A percentile compares a stretch with the other conserved stretches of the same genome.
Conservation (phyloP, 2,113 vertebrate genomes). For the Stictonetta naevosa region DNA sequence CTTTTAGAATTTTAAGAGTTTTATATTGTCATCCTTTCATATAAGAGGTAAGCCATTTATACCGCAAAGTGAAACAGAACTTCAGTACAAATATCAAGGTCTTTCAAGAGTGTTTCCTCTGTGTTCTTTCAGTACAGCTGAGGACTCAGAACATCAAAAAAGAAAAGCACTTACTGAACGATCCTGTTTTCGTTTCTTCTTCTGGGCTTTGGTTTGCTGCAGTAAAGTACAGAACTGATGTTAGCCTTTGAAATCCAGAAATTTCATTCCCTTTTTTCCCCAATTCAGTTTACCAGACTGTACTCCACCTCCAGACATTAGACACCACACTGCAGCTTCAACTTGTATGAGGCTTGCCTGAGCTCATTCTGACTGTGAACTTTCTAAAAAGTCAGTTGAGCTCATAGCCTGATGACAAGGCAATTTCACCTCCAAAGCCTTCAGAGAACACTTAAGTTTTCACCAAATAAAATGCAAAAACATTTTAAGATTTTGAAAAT, state of each 20-base stretch:
- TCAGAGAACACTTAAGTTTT: background rate
- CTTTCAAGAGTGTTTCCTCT: background rate
- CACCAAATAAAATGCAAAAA: background rate
- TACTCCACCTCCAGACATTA: background rate
- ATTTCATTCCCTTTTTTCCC: background rate
- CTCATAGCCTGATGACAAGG: background rate
- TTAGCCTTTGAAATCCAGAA: conserved; percentile 1
- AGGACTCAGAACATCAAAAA: background rate
- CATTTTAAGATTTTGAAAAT: background rate
- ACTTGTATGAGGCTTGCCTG: background rate
- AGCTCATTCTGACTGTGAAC: background rate
- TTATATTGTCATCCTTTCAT: background rate
- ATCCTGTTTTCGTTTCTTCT: conserved; percentile 94
- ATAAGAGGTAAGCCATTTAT: background rate
- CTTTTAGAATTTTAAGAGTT: background rate
- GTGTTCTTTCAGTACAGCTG: background rate
- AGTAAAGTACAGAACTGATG: conserved; percentile 5
- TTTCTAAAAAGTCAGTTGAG: background rate
- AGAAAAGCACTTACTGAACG: conserved; percentile 84
- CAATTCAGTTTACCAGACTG: background rate
- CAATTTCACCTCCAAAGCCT: background rate
- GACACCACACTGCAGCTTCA: background rate
- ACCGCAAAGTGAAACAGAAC: background rate
- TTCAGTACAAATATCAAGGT: background rate
- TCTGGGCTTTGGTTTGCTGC: conserved; percentile 89